Conservation (phyloP, 2,113 vertebrate species). For the Notothenia rossii region DNA sequence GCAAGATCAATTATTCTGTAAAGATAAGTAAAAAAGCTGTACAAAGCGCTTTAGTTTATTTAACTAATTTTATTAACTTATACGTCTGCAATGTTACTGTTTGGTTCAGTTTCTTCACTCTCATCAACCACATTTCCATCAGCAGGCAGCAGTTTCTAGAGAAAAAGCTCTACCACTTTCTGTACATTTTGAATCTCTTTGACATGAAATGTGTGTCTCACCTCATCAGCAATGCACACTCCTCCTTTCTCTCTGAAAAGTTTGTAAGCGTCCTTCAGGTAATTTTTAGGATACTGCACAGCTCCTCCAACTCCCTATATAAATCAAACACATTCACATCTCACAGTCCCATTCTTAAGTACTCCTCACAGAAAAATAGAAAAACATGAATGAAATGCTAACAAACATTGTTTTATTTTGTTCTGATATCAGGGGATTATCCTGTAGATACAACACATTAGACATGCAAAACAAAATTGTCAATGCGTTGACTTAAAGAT, state of each 20-base stretch:
- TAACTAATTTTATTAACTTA: not conserved
- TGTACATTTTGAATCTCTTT: not conserved
- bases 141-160: too few relatives aligned
- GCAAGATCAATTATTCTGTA: not conserved
- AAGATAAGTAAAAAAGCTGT: not conserved
- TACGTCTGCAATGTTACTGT: too few relatives aligned
- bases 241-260: slow-evolving; percentile 90
- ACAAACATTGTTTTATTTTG: not conserved
- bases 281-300: slow-evolving; percentile 93
- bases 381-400: not conserved
- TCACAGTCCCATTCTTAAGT: not conserved
- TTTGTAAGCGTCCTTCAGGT: slow-evolving; percentile 88
- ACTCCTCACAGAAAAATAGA: not conserved
- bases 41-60: too few relatives aligned
- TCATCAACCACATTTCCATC: not conserved
- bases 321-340: slow-evolving; percentile 30
- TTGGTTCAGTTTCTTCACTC: not conserved
- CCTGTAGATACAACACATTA: not conserved
- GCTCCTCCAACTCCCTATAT: slow-evolving; percentile 90
- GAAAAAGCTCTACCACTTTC: too few relatives aligned
- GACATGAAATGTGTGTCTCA: slow-evolving; percentile 65
- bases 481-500: not conserved
- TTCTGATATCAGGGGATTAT: not conserved
- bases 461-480: not conserved
- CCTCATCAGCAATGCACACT: slow-evolving; percentile 93